Evolutionary conservation across 1,140 invertebrate species (phyloP).

Genomic region (Druon quercuslanigerum): DNA sequence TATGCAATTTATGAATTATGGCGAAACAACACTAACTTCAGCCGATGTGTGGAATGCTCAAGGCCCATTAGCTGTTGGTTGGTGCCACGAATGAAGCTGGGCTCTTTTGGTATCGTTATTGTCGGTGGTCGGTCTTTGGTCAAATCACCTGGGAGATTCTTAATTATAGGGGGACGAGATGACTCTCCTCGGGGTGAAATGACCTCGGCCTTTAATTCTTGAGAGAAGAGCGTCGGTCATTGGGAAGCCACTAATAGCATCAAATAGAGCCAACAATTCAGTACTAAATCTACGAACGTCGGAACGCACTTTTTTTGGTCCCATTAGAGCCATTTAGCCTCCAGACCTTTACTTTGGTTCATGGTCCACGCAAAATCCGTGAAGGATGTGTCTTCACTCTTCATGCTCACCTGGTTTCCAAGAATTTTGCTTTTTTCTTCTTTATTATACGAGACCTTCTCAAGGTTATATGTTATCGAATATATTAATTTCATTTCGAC

Average conservation of each 20-base stretch:
- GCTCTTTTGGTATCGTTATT: constrained; percentile 20
- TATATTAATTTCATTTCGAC: not conserved
- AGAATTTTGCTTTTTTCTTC: not conserved
- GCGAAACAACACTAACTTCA: constrained; percentile 3
- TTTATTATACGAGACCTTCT: constrained; percentile 1
- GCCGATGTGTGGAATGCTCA: constrained; percentile 36
- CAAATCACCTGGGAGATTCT: constrained; percentile 21
- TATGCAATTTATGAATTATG: constrained; percentile 47
- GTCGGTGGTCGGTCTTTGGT: constrained; percentile 11
- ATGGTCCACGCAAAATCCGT: not conserved
- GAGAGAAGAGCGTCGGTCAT: not conserved
- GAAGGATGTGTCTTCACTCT: not conserved
- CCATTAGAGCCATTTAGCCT: not conserved
- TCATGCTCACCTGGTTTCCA: constrained; percentile 9
- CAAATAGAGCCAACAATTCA: not conserved
- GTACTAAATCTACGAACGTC: not conserved
- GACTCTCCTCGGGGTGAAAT: not conserved
- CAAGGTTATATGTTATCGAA: constrained; percentile 5
- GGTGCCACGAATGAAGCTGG: not conserved
- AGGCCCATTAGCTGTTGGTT: not conserved
- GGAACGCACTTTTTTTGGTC: not conserved
- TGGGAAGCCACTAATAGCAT: constrained; percentile 1
- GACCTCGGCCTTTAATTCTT: constrained; percentile 9
- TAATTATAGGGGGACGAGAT: constrained; percentile 37
- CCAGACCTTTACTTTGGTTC: not conserved